phyloP scores from a whole-genome alignment of 2,888 invertebrate species.

The Piscicola geometra region DNA sequence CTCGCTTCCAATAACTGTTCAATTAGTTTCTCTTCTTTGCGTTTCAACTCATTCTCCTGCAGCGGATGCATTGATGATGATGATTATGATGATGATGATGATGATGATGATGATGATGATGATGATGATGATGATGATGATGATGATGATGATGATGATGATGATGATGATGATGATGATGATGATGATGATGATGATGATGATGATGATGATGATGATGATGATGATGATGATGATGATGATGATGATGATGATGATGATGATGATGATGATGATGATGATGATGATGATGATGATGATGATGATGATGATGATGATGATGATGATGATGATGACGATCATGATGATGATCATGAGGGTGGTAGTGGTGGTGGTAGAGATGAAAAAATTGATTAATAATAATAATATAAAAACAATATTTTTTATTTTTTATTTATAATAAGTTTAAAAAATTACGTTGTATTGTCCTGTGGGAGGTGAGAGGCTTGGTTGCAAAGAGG shows the following conservation, averaged over 20 bases:
- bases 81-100: background rate
- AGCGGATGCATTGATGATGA: background rate
- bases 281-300: no score
- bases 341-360: no score
- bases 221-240: slow-evolving; percentile 21
- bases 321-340: slow-evolving; percentile 20
- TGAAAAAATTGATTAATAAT: no score
- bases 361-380: no score
- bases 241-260: slow-evolving; percentile 18
- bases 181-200: background rate
- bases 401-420: no score
- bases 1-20: background rate
- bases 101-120: slow-evolving; percentile 26
- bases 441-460: no score
- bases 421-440: no score
- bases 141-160: slow-evolving; percentile 12
- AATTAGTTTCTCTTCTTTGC: background rate
- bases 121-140: slow-evolving; percentile 28
- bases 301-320: slow-evolving; percentile 27
- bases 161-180: slow-evolving; percentile 11
- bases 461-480: no score
- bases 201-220: slow-evolving; percentile 12
- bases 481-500: no score
- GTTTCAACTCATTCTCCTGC: background rate
- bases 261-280: slow-evolving; percentile 24